Conservation (phyloP, 2,888 invertebrate genomes). For the Drosophila fulvimacula region DNA sequence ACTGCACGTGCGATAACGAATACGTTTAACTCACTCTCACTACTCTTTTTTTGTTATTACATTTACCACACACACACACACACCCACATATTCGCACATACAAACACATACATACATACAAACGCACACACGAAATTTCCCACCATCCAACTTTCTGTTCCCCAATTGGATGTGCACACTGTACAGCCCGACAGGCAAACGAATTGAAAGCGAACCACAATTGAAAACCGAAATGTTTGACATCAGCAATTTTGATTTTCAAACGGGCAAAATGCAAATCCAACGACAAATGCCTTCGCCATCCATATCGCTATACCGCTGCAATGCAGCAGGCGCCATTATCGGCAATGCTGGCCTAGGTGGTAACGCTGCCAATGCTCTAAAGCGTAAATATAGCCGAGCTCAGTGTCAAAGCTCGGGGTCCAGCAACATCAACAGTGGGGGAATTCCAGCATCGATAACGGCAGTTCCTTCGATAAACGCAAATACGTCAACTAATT, state of each 20-base stretch:
- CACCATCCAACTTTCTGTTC: conserved; percentile 28
- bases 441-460: conserved; percentile 40
- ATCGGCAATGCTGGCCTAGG: conserved; percentile 42
- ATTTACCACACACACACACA: conserved; percentile 51
- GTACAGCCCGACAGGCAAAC: conserved; percentile 91
- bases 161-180: conserved; percentile 84
- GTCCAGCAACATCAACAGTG: conserved; percentile 22
- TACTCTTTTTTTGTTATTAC: conserved; percentile 69
- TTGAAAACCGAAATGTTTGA: conserved; percentile 90
- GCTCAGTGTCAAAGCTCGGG: conserved; percentile 36
- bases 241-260: conserved; percentile 92
- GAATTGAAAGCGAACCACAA: conserved; percentile 93
- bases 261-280: conserved; percentile 90
- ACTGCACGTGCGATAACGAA: conserved; percentile 53
- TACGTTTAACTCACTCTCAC: conserved; percentile 70
- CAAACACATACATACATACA: conserved; percentile 29
- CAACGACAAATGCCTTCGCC: conserved; percentile 83
- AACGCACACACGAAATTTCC: conserved; percentile 29
- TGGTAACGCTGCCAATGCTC: conserved; percentile 50
- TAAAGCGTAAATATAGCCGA: conserved; percentile 70
- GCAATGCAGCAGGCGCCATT: conserved; percentile 83
- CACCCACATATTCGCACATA: conserved; percentile 35
- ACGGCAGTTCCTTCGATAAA: conserved; percentile 28
- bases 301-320: conserved; percentile 83
- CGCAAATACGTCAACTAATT: conserved; percentile 52